These are phyloP conservation scores for Sesia bembeciformis DNA, from an alignment of 2,888 invertebrate genomes.

Conservation along the genomic window DNA sequence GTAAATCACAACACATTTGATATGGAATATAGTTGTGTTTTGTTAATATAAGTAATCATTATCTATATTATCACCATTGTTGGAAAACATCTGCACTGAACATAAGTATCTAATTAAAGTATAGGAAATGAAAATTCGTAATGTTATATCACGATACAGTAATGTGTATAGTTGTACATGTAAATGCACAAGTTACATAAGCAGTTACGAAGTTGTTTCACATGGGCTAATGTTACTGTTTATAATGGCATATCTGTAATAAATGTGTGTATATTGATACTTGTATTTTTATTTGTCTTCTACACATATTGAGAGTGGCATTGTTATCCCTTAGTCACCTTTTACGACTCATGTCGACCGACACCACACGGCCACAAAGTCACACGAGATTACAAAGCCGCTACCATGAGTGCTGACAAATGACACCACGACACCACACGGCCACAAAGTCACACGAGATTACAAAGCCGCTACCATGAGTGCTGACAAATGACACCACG, in stretches of 20 bases:
- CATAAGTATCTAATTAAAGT: background rate
- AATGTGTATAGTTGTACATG: slow-evolving; percentile 27
- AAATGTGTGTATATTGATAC: slow-evolving; percentile 68
- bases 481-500: too few relatives aligned
- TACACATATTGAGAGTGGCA: background rate
- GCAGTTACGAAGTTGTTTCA: slow-evolving; percentile 56
- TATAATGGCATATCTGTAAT: slow-evolving; percentile 70
- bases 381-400: too few relatives aligned
- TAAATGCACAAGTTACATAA: too few relatives aligned
- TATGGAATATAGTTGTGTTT: too few relatives aligned
- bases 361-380: too few relatives aligned
- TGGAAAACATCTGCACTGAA: background rate
- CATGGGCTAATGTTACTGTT: slow-evolving; percentile 59
- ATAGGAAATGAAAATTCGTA: background rate
- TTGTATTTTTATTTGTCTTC: slow-evolving; percentile 17
- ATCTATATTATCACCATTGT: too few relatives aligned
- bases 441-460: too few relatives aligned
- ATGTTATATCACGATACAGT: background rate
- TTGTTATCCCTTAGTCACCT: background rate
- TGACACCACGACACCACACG: too few relatives aligned
- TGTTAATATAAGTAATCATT: too few relatives aligned
- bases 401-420: too few relatives aligned
- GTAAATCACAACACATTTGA: too few relatives aligned
- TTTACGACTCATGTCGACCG: background rate
- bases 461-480: too few relatives aligned